phyloP scores from a whole-genome alignment of 2,888 invertebrate species.

The Hydroisotoma schaefferi region DNA sequence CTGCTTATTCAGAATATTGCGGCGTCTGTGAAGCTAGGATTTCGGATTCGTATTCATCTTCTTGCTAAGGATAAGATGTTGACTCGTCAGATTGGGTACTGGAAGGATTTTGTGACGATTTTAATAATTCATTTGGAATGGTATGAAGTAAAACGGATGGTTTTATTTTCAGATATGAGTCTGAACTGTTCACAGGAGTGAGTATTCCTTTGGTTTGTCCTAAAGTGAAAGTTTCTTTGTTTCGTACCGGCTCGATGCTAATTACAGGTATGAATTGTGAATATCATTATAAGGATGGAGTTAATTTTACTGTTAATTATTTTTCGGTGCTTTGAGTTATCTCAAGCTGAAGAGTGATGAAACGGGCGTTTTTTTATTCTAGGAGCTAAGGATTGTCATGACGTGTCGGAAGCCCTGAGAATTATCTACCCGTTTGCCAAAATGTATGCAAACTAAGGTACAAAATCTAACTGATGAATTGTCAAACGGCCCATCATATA shows the following conservation, averaged over 20 bases:
- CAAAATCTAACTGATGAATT: too few relatives aligned
- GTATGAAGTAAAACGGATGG: neutral
- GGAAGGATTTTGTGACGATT: neutral
- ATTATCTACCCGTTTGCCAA: too few relatives aligned
- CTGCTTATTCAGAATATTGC: slow-evolving; percentile 64
- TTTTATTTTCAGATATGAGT: slow-evolving; percentile 56
- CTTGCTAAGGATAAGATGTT: neutral
- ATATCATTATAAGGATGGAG: too few relatives aligned
- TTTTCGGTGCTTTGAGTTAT: too few relatives aligned
- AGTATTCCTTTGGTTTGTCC: slow-evolving; percentile 62
- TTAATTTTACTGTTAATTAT: too few relatives aligned
- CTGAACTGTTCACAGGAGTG: slow-evolving; percentile 61
- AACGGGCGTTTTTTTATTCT: too few relatives aligned
- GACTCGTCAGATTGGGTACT: slow-evolving; percentile 18
- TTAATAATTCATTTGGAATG: neutral
- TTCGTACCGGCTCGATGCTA: slow-evolving; percentile 62
- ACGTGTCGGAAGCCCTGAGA: too few relatives aligned
- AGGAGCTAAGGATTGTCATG: too few relatives aligned
- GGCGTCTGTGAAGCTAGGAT: slow-evolving; percentile 61
- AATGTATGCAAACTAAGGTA: too few relatives aligned
- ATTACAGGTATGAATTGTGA: slow-evolving; percentile 52
- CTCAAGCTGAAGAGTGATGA: too few relatives aligned
- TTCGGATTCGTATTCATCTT: slow-evolving; percentile 60
- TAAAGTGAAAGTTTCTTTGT: slow-evolving; percentile 60
- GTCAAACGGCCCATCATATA: too few relatives aligned